phyloP scores from a whole-genome alignment of 2,888 invertebrate genomes.

The Odontomyia ornata region DNA sequence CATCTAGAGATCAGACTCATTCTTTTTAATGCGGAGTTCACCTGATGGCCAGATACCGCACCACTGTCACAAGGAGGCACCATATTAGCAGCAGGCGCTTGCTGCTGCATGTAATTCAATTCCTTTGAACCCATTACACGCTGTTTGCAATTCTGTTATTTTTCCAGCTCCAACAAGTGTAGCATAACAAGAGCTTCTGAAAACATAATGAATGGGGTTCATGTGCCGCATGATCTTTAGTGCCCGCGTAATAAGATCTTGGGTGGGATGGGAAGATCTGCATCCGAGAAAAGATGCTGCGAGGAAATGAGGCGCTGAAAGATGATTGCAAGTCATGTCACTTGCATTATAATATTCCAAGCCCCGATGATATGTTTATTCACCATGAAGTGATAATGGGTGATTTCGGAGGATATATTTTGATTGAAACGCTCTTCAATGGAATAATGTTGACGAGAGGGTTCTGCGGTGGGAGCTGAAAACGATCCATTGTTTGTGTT shows the following conservation, averaged over 20 bases:
- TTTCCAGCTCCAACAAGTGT: not conserved
- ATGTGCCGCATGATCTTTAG: not conserved
- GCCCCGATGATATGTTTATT: slow-evolving; percentile 14
- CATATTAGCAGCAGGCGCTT: not conserved
- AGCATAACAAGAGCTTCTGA: not conserved
- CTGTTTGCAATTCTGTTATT: not conserved
- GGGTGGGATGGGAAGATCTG: not conserved
- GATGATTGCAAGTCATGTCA: slow-evolving; percentile 2
- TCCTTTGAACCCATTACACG: slow-evolving; percentile 1
- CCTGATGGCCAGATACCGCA: not conserved
- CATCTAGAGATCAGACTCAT: too few species aligned
- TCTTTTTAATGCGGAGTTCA: not conserved
- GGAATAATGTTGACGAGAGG: not conserved
- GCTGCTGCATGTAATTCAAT: not conserved
- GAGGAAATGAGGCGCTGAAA: not conserved
- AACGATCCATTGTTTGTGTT: not conserved
- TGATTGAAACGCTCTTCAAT: not conserved
- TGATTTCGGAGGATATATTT: not conserved
- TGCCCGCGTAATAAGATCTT: not conserved
- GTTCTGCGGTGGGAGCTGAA: not conserved
- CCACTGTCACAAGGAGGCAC: not conserved
- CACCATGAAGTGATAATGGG: slow-evolving; percentile 4
- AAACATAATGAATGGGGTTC: not conserved
- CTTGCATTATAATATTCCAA: not conserved
- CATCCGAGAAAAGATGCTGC: not conserved